phyloP scores from a whole-genome alignment of 2,113 vertebrate species.

The Hirundichthys speculiger region DNA sequence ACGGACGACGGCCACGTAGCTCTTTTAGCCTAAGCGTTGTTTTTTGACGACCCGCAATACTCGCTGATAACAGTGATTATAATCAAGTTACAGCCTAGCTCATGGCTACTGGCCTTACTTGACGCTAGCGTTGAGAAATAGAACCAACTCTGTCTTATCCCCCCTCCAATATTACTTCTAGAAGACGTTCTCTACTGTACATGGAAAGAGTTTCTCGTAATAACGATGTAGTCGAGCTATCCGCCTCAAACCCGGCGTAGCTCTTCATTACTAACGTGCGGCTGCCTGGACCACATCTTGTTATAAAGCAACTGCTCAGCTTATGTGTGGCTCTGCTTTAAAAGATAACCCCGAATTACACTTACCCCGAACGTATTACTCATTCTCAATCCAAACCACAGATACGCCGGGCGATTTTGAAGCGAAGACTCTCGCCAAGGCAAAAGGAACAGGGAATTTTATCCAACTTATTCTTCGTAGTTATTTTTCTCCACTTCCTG shows the following conservation, averaged over 20 bases:
- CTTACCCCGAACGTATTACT: slow-evolving; percentile 54
- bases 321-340: slow-evolving; percentile 65
- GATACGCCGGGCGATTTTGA: not conserved
- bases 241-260: slow-evolving; percentile 30
- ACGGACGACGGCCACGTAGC: no score
- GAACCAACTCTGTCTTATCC: rapidly evolving
- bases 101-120: slow-evolving; percentile 12
- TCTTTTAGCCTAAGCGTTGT: not conserved
- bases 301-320: slow-evolving; percentile 40
- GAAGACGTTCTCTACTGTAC: not conserved
- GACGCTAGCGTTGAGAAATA: not conserved
- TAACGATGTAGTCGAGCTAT: not conserved
- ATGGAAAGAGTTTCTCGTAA: not conserved
- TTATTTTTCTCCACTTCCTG: slow-evolving; percentile 79
- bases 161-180: not conserved
- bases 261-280: slow-evolving; percentile 44
- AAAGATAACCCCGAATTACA: slow-evolving; percentile 41
- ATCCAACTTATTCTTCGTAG: slow-evolving; percentile 74
- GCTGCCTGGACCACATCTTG: slow-evolving; percentile 55
- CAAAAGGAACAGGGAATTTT: slow-evolving; percentile 44
- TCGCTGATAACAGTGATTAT: not conserved
- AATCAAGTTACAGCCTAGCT: slow-evolving; percentile 24
- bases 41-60: not conserved
- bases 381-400: slow-evolving; percentile 44
- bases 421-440: slow-evolving; percentile 47